phyloP scores from a whole-genome alignment of 1,140 invertebrate genomes.

The Brachionus calyciflorus region DNA sequence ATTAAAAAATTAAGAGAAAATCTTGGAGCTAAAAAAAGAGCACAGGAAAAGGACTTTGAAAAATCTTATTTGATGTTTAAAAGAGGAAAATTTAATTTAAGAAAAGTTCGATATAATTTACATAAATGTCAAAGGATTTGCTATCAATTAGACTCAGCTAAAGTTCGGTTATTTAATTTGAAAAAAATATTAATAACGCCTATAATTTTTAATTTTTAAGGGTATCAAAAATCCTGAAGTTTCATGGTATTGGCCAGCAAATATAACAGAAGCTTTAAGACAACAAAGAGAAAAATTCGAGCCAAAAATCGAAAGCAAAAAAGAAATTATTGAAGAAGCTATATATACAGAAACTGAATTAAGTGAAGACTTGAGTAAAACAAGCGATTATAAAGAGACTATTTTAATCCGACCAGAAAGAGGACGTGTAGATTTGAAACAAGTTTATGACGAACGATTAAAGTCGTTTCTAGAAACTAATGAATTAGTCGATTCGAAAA shows the following conservation, averaged over 20 bases:
- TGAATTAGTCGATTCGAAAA: no score
- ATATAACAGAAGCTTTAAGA: not conserved
- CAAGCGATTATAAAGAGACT: not conserved
- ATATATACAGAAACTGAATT: conserved; percentile 10
- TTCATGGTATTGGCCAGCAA: conserved; percentile 18
- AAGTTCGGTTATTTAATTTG: not conserved
- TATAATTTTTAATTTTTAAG: not conserved
- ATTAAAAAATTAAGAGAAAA: conserved; percentile 27
- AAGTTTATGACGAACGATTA: conserved; percentile 11
- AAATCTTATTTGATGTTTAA: conserved; percentile 1
- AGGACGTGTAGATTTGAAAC: not conserved
- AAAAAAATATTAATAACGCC: not conserved
- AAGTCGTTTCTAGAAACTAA: not conserved
- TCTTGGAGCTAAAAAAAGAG: not conserved
- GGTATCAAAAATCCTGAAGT: conserved; percentile 23
- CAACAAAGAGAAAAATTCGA: not conserved
- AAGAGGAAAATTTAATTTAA: conserved; percentile 22
- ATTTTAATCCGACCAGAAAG: not conserved
- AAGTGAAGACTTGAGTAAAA: not conserved
- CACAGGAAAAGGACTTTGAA: not conserved
- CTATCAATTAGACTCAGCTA: conserved; percentile 7
- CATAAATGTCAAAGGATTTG: conserved; percentile 40
- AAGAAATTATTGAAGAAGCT: not conserved
- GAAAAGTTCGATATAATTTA: conserved; percentile 25
- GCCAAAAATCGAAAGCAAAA: not conserved